Conservation (phyloP, 2,113 vertebrate species). For the Campylomormyrus numenius region DNA sequence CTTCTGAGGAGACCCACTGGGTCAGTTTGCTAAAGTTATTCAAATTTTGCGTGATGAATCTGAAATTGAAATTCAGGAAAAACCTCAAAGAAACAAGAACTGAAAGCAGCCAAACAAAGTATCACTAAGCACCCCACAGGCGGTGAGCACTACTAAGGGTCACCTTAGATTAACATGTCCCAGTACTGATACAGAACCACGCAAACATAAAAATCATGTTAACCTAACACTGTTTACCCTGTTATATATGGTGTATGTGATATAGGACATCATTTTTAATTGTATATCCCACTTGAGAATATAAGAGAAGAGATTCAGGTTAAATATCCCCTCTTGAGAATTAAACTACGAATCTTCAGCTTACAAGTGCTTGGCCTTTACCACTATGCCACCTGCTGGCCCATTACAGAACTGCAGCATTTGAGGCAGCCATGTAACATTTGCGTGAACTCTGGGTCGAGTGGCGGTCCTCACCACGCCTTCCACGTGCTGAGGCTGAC, state of each 20-base stretch:
- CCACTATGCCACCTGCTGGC: not conserved
- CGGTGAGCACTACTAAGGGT: not conserved
- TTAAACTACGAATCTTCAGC: not conserved
- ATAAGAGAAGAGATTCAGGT: not conserved
- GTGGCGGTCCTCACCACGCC: conserved; percentile 74
- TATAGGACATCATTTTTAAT: not conserved
- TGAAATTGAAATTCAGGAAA: not conserved
- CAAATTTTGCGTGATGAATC: not conserved
- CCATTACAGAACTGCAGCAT: not conserved
- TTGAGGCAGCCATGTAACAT: not conserved
- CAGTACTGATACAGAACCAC: not conserved
- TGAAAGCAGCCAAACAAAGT: not conserved
- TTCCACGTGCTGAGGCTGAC: conserved; percentile 86
- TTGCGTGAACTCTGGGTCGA: not conserved
- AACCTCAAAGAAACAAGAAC: not conserved
- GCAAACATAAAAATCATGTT: not conserved
- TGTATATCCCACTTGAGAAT: not conserved
- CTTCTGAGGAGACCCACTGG: not conserved
- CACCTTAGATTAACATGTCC: not conserved
- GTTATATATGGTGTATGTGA: not conserved
- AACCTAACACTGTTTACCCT: not conserved
- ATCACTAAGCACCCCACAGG: not conserved
- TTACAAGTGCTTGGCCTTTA: not conserved
- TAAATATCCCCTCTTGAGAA: not conserved
- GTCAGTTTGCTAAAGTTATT: not conserved